A percentile compares a stretch with the other conserved stretches of the same genome.
Conservation (phyloP, 1,140 invertebrate genomes). For the Brachionus paranguensis region DNA sequence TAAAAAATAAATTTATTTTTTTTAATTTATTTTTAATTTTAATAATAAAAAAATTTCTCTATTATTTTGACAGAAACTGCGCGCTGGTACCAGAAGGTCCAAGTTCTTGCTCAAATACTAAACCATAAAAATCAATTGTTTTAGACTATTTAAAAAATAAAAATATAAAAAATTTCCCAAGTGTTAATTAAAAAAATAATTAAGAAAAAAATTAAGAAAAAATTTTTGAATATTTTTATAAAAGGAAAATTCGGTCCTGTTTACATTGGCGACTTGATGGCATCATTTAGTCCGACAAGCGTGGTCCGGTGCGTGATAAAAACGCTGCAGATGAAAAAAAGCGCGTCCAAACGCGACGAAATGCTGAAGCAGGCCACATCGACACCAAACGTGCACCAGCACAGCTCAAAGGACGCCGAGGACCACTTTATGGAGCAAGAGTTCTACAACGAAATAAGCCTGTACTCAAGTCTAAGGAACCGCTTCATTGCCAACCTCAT, state of each 20-base stretch:
- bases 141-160: no score
- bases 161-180: no score
- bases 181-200: no score
- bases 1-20: no score
- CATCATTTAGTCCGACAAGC: constrained; percentile 50
- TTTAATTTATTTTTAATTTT: no score
- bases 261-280: constrained; percentile 76
- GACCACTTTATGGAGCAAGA: constrained; percentile 65
- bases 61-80: no score
- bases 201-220: neutral
- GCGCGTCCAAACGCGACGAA: constrained; percentile 76
- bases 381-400: neutral
- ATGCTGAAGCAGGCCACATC: neutral
- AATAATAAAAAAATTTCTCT: no score
- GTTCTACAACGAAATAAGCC: constrained; percentile 70
- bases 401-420: neutral
- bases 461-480: constrained; percentile 86
- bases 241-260: constrained; percentile 82
- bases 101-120: no score
- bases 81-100: no score
- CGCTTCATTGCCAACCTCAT: constrained; percentile 90
- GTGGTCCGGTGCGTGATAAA: constrained; percentile 80
- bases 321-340: constrained; percentile 80
- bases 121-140: no score
- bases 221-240: neutral